Evolutionary conservation across 2,888 invertebrate species (phyloP).

Genomic region (Alcis repandata): DNA sequence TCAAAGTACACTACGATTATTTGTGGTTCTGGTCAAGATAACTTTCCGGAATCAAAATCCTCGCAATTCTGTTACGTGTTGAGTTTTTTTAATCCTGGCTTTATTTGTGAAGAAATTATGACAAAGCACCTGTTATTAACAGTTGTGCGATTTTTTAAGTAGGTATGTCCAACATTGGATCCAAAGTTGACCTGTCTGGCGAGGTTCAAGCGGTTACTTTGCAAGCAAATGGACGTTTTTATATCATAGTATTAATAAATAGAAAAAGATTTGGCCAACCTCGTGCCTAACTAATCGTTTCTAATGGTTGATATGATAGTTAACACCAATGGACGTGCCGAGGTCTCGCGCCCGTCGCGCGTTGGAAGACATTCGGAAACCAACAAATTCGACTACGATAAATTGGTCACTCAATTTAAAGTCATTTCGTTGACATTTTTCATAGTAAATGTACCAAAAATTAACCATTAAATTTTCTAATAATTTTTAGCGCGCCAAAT

Average conservation of each 20-base stretch:
- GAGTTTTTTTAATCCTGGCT: no score
- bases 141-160: neutral
- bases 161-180: conserved; percentile 46
- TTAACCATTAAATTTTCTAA: neutral
- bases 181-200: conserved; percentile 31
- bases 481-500: neutral
- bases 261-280: neutral
- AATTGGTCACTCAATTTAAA: conserved; percentile 47
- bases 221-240: conserved; percentile 58
- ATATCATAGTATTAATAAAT: conserved; percentile 8
- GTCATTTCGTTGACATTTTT: conserved; percentile 38
- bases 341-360: conserved; percentile 34
- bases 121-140: neutral
- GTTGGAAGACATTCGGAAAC: conserved; percentile 58
- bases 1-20: no score
- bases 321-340: conserved; percentile 11
- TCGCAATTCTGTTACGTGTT: no score
- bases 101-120: no score
- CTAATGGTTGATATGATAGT: conserved; percentile 21
- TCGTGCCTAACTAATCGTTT: neutral
- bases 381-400: conserved; percentile 52
- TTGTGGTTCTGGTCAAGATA: no score
- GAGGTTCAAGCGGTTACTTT: conserved; percentile 58
- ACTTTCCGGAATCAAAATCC: no score
- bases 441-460: conserved; percentile 8